Evolutionary conservation across 2,797 vertebrate genomes (phyloP).

Genomic region (Anguilla pacifica): DNA sequence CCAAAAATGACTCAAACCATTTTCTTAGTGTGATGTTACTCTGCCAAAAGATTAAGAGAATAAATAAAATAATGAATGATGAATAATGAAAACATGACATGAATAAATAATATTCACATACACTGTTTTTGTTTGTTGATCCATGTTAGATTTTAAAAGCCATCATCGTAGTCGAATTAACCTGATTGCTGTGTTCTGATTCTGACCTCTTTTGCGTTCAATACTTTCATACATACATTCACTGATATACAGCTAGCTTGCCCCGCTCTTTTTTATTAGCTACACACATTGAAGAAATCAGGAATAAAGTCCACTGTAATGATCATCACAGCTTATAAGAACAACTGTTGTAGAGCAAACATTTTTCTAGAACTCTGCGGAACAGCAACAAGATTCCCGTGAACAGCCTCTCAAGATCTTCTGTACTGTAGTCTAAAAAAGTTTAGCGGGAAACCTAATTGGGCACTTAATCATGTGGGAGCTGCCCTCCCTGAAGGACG

Average conservation of each 20-base stretch:
- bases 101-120: background rate
- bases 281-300: background rate
- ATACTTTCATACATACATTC: background rate
- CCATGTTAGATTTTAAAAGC: background rate
- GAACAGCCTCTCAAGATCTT: background rate
- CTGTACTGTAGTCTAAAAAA: slow-evolving; percentile 5
- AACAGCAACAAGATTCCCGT: background rate
- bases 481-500: background rate
- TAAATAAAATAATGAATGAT: background rate
- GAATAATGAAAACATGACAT: too few relatives aligned
- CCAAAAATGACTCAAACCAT: too few relatives aligned
- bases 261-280: background rate
- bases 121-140: background rate
- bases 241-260: background rate
- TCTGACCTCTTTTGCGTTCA: background rate
- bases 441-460: background rate
- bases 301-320: background rate
- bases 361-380: too few relatives aligned
- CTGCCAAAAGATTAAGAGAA: background rate
- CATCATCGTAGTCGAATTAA: background rate
- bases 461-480: slow-evolving; percentile 3
- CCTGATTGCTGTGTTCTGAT: background rate
- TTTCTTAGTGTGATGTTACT: background rate
- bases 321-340: background rate
- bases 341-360: background rate